Conservation (phyloP, 2,888 invertebrate genomes). For the Drosophila antonietae region DNA sequence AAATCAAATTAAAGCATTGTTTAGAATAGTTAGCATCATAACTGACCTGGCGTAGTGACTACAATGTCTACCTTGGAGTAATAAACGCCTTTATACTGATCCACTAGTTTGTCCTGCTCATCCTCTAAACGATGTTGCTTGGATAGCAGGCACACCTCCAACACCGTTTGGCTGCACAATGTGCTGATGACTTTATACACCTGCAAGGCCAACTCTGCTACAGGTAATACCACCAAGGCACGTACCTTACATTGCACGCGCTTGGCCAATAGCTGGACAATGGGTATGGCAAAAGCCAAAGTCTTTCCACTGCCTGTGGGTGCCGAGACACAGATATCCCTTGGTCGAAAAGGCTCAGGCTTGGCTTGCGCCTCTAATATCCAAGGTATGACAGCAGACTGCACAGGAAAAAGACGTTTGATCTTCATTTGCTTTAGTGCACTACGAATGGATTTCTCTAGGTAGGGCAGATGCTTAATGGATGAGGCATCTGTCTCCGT, state of each 20-base stretch:
- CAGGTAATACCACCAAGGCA: constrained; percentile 96
- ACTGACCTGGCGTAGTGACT: constrained; percentile 92
- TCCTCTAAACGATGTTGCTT: constrained; percentile 88
- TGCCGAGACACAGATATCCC: constrained; percentile 97
- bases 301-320: constrained; percentile 99
- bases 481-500: constrained; percentile 85
- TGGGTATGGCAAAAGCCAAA: constrained; percentile 95
- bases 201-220: constrained; percentile 95
- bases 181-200: constrained; percentile 93
- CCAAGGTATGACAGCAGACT: constrained; percentile 91
- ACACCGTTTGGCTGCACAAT: constrained; percentile 88
- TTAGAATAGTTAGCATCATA: neutral
- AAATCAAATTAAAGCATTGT: neutral
- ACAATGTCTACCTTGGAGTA: constrained; percentile 90
- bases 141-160: constrained; percentile 90
- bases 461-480: constrained; percentile 79
- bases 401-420: constrained; percentile 93
- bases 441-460: constrained; percentile 88
- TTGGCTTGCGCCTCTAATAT: constrained; percentile 88
- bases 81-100: constrained; percentile 84
- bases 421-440: constrained; percentile 90
- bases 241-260: constrained; percentile 89
- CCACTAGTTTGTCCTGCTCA: constrained; percentile 89
- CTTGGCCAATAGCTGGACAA: constrained; percentile 89
- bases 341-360: constrained; percentile 88